Evolutionary conservation across 2,113 vertebrate species (phyloP), one percentile per base, ranked within the genome.

Genomic region (Promerops cafer): DNA sequence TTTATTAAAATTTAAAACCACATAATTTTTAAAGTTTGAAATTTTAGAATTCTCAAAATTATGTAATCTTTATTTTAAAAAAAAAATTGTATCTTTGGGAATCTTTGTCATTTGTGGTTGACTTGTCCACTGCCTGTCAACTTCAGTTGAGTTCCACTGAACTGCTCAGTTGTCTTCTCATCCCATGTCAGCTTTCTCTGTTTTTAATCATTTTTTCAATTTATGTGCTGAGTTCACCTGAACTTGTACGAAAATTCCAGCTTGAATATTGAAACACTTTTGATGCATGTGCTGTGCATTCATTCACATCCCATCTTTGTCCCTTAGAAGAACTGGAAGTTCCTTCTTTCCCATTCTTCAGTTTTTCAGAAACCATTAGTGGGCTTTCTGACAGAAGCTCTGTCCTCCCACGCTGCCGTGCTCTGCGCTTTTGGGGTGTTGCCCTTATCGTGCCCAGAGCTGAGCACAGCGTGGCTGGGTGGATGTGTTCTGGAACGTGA

Each of bases 381-480:
- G 37, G 40, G 8, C 47, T 80, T 79, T 52, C 61, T 79, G 66
- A 21, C 16, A 14, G 16, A 7, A 60, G 33, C 49, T 53, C 37
- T 0, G 0, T 68, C n/a, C 31, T 33, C 13, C 0, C 13, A 22
- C 1, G 0, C 19, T 35, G 16, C 56, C 2, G 0, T 28, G 35
- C 77, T 83, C 83, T 61, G 31, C 54, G 0, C 33, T 0, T 60
- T 64, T 85, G 70, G 28, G 88, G 91, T 79, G 50, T 74, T 70
- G 35, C 68, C 57, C 22, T 92, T 88, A 83, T 92, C 71, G 3
- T 17, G 26, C 40, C 3, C 26, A 10, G 52, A 44, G 40, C 71
- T 74, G 81, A 24, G 10, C 61, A 13, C 90, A 81, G 23, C 49
- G 81, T 63, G 61, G 1, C 31, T 60, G 78, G 94, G 72, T 91